Base-by-base conservation (phyloP, 2,113 vertebrate genomes). In the Neodon shergylaensis region DNA sequence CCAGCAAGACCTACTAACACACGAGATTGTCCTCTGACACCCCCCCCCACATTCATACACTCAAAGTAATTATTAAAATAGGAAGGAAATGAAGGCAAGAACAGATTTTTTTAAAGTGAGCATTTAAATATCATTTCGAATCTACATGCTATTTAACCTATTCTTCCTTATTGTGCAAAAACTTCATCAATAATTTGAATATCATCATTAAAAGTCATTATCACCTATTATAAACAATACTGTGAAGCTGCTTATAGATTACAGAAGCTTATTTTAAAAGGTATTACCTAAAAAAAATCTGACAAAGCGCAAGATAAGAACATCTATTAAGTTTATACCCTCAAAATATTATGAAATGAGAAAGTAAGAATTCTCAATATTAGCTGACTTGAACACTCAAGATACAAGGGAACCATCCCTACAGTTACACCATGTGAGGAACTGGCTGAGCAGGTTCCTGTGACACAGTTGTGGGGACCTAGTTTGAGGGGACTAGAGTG, bases 201-300 rank as follows among this genome's bases (percentile, higher is more conserved):
- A 44, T 77, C 44, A 77, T 14, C 42, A 77, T 47, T 47, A 77
- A 7, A 44, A 77, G 36, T 28, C 2, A 78, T 77, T 77, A 31
- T 17, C 16, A 78, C 44, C 47, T 78, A 49, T 33, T 47, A 77
- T 47, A 11, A 77, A 77, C 44, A 77, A 47, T 47, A 47, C n/a
- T 73, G 72, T 47, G 74, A 76, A 47, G 74, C 28, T 16, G 42
- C 47, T 52, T 79, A 92, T 84, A 84, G 84, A 73, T 73, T 92
- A 68, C 28, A 65, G 85, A 74, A 81, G 33, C 68, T 94, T 86
- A 93, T 36, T 90, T 93, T 65, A 92, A 21, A 11, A 76, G 28
- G 52, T 14, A 65, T 65, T 22, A 42, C 16, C 33, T 49, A 74
- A 73, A 89, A n/a, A 42, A 19, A 81, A 92, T 47, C 39, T 63